Evolutionary conservation across 2,888 invertebrate species (phyloP), one percentile per base, ranked within the genome.

Genomic region (Thymelicus lineola): DNA sequence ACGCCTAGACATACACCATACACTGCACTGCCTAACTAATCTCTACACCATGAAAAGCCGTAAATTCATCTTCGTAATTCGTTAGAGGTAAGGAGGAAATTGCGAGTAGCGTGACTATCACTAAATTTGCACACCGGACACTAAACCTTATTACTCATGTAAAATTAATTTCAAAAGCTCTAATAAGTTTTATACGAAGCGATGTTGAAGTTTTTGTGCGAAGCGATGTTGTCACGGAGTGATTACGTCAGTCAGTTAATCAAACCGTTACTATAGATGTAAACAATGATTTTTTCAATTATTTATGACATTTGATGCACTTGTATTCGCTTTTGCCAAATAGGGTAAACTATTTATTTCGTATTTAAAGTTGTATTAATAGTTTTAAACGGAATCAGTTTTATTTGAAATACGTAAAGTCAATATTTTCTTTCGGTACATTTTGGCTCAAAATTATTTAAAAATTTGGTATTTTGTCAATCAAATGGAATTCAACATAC

Each of bases 211-310:
- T n/a, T 53, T 53, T 53, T 53, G 10, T 53, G 20, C 10, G 6
- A 53, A 60, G 78, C 78, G 84, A 87, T 90, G 86, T 85, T 85
- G 90, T 91, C 91, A 91, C 84, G 83, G 84, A 82, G 83, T 81
- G 86, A 90, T 91, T 91, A 90, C 91, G 91, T 91, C 91, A 91
- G 87, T 75, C 91, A 90, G 87, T 74, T 84, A 81, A 76, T 82
- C 80, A 78, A 83, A 81, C 76, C 63, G 70, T 70, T 62, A 60
- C 64, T 74, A 66, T 63, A 71, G 71, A 74, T 69, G 62, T 70
- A 74, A 67, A 75, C 69, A 73, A 70, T 64, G 46, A 70, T 20
- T 42, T 55, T 70, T 66, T 46, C 65, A 53, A 65, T 46, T 63
- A 70, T 68, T 63, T 57, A 66, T 61, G 12, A 53, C 17, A 20